Conservation (phyloP, 2,113 vertebrate genomes). For the Poecile atricapillus region DNA sequence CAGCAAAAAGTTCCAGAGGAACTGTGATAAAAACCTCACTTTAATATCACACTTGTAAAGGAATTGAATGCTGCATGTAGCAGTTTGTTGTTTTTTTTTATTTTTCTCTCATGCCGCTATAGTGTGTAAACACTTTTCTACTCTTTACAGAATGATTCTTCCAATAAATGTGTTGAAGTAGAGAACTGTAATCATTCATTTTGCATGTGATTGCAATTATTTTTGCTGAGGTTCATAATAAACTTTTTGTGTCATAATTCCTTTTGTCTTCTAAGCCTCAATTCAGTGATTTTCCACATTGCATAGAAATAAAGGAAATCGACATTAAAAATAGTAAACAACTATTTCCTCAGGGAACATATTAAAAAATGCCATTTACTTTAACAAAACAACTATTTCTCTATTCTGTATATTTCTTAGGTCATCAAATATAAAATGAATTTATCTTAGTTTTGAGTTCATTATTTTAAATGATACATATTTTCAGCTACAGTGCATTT, state of each 20-base stretch:
- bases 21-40: background rate
- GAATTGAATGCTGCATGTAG: background rate
- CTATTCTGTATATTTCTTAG: background rate
- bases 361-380: background rate
- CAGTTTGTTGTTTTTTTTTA: background rate
- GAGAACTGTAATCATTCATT: background rate
- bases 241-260: background rate
- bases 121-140: background rate
- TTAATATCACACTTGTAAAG: background rate
- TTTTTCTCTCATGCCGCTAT: background rate
- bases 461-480: background rate
- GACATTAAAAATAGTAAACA: background rate
- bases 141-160: background rate
- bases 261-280: background rate
- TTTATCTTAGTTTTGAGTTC: background rate
- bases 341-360: background rate
- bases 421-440: background rate
- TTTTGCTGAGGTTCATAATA: background rate
- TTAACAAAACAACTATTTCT: background rate
- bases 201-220: background rate
- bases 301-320: background rate
- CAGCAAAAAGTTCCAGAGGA: background rate
- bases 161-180: background rate
- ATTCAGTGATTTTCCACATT: background rate
- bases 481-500: background rate